Evolutionary conservation across 2,113 vertebrate genomes (phyloP).

Genomic region (Psittacus erithacus): DNA sequence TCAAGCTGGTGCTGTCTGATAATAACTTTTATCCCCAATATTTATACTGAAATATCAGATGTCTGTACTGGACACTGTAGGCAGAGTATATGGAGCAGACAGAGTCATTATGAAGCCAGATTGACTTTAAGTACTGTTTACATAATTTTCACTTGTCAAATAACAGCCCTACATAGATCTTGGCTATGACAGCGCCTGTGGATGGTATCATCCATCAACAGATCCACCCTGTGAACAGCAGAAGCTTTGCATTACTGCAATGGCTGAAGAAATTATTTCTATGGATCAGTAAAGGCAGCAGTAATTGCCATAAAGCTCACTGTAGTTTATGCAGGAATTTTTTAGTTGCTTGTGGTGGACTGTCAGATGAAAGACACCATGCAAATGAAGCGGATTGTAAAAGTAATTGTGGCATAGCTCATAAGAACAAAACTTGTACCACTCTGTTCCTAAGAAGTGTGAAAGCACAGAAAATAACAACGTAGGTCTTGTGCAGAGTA

Average conservation of each 20-base stretch:
- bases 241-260: neutral
- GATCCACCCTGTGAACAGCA: slow-evolving; percentile 21
- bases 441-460: neutral
- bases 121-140: slow-evolving; percentile 50
- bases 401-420: neutral
- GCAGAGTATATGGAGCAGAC: slow-evolving; percentile 24
- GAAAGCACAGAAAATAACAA: neutral
- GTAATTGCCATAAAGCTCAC: slow-evolving; percentile 25
- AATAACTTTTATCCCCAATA: slow-evolving; percentile 9
- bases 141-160: slow-evolving; percentile 62
- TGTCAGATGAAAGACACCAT: slow-evolving; percentile 1
- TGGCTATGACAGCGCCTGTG: neutral
- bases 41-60: slow-evolving; percentile 52
- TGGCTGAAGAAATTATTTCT: slow-evolving; percentile 27
- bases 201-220: slow-evolving; percentile 57
- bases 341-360: neutral
- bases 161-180: slow-evolving; percentile 52
- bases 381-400: neutral
- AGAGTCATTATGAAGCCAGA: slow-evolving; percentile 36
- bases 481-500: neutral
- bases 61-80: slow-evolving; percentile 11
- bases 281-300: slow-evolving; percentile 9
- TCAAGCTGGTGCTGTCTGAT: slow-evolving; percentile 14
- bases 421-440: neutral
- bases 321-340: neutral